Evolutionary conservation across 2,888 invertebrate species (phyloP), one percentile per base, ranked within the genome.

Genomic region (Adela reaumurella): DNA sequence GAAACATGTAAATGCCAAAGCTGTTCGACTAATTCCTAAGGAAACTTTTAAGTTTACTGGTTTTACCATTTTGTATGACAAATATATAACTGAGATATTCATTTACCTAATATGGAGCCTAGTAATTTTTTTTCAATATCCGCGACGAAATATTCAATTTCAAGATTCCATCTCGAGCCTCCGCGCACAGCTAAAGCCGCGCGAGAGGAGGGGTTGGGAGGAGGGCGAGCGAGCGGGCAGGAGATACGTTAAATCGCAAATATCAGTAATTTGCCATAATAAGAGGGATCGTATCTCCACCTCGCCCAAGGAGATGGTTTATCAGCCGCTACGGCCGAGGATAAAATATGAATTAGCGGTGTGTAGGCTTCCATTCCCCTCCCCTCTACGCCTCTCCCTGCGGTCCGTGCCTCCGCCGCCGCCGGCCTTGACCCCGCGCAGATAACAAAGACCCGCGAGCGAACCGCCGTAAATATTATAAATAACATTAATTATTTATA

Each of bases 401-500:
- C n/a, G n/a, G n/a, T n/a, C n/a, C n/a, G n/a, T n/a, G n/a, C 5
- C 24, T 8, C 24, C 24, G 24, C 24, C 8, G 35, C 35, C 50
- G 48, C 52, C 62, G 67, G 56, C 72, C 71, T 74, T 73, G 71
- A 71, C 71, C 70, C 59, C 63, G 57, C 19, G 57, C 59, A 58
- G 35, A 35, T 35, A 35, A 57, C 59, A 54, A 55, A 62, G 59
- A 59, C 59, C n/a, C 61, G 56, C 60, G 59, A 58, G 63, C 35
- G 35, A 35, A 35, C 24, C 24, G 24, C 24, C 24, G 24, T 35
- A 35, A 35, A 35, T 35, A 35, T 35, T 50, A n/a, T n/a, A n/a
- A n/a, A n/a, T n/a, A 61, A 58, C 65, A 70, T 72, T 67, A 68
- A 70, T 70, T 71, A 74, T 74, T 72, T 70, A 74, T 73, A 69